phyloP scores from a whole-genome alignment of 2,888 invertebrate genomes.

The Noctuana brunneofusca region DNA sequence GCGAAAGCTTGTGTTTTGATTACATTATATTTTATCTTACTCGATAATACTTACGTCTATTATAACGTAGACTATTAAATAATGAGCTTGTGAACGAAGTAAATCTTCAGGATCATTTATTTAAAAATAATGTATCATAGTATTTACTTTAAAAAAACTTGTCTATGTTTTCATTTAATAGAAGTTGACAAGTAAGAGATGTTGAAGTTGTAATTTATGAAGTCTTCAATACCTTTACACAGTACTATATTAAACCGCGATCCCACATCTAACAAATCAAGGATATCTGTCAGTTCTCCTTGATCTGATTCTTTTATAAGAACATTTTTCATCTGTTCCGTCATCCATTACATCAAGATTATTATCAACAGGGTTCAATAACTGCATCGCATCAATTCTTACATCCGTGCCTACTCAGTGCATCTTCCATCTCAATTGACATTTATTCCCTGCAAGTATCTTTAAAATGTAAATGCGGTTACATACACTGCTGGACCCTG shows the following conservation, averaged over 20 bases:
- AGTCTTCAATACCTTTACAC: conserved; percentile 1
- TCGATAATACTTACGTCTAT: background rate
- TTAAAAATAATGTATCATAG: background rate
- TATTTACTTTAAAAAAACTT: background rate
- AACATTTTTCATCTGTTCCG: conserved; percentile 25
- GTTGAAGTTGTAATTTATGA: background rate
- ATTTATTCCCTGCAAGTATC: conserved; percentile 77
- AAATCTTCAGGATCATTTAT: too few species aligned
- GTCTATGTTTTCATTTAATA: background rate
- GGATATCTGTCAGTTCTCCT: conserved; percentile 13
- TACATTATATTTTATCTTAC: background rate
- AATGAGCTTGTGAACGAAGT: too few species aligned
- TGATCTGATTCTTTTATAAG: conserved; percentile 19
- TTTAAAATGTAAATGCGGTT: conserved; percentile 80
- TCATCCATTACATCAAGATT: conserved; percentile 45
- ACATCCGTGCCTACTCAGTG: conserved; percentile 56
- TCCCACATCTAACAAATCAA: conserved; percentile 21
- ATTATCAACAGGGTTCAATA: conserved; percentile 71
- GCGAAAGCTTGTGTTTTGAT: conserved; percentile 18
- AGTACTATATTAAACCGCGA: background rate
- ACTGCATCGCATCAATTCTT: conserved; percentile 70
- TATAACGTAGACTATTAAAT: background rate
- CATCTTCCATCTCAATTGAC: conserved; percentile 79
- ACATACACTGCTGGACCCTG: conserved; percentile 48
- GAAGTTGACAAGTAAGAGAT: background rate